A percentile compares a stretch with the other conserved stretches of the same genome.
Evolutionary conservation across 2,888 invertebrate species (phyloP).

Genomic region (Lasioglossum calceatum): DNA sequence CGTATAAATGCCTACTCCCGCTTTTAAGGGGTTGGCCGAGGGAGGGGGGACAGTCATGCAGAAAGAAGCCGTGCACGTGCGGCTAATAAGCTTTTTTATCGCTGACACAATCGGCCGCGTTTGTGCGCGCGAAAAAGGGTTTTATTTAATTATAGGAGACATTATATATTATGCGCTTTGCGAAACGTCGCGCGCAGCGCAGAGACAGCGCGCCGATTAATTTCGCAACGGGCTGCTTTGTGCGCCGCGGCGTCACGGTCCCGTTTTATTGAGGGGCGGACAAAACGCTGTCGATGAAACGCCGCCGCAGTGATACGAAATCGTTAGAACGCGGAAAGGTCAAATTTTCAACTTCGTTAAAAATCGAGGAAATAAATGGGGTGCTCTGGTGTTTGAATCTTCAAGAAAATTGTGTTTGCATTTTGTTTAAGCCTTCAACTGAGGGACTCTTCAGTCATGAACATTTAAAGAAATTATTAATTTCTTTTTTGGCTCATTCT

Average conservation of each 20-base stretch:
- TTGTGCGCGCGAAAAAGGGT: slow-evolving; percentile 44
- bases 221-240: slow-evolving; percentile 10
- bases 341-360: background rate
- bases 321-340: background rate
- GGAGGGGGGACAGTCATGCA: slow-evolving; percentile 22
- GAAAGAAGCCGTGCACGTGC: slow-evolving; percentile 68
- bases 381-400: background rate
- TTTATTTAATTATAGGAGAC: slow-evolving; percentile 48
- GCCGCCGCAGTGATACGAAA: background rate
- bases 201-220: slow-evolving; percentile 29
- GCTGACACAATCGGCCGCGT: slow-evolving; percentile 57
- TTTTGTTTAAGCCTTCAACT: background rate
- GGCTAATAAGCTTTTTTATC: slow-evolving; percentile 68
- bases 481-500: too few relatives aligned
- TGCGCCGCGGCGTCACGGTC: slow-evolving; percentile 1
- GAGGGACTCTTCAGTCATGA: background rate
- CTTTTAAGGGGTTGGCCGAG: slow-evolving; percentile 25
- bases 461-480: background rate
- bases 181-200: slow-evolving; percentile 13
- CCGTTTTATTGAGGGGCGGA: slow-evolving; percentile 24
- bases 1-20: slow-evolving; percentile 50
- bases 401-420: background rate
- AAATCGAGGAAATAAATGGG: background rate
- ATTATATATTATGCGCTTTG: background rate
- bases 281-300: background rate